Conservation (phyloP, 2,888 invertebrate genomes). For the Celastrina argiolus region DNA sequence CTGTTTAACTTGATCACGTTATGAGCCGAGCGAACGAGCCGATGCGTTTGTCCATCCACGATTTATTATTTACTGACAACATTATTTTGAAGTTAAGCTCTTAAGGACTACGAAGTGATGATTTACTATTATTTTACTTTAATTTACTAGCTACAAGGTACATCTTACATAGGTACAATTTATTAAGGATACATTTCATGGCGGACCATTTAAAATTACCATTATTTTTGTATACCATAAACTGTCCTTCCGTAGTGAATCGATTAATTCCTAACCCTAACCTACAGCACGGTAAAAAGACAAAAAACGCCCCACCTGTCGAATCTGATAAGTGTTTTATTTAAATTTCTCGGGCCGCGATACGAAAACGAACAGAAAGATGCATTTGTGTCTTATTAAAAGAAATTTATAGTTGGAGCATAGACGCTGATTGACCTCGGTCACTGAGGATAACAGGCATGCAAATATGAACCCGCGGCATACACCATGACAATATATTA, state of each 20-base stretch:
- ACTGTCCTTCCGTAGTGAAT: constrained; percentile 53
- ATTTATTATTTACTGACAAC: neutral
- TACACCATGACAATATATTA: constrained; percentile 17
- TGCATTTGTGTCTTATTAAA: constrained; percentile 78
- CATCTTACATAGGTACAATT: neutral
- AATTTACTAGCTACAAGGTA: neutral
- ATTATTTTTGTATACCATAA: constrained; percentile 19
- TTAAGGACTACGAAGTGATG: too few relatives aligned
- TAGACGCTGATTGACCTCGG: constrained; percentile 75
- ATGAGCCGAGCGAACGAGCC: constrained; percentile 3
- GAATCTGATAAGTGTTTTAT: constrained; percentile 77
- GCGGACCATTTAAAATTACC: constrained; percentile 2
- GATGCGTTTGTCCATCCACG: neutral
- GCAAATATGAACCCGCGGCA: constrained; percentile 48
- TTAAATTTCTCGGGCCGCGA: constrained; percentile 73
- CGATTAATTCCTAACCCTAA: constrained; percentile 74
- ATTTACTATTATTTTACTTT: neutral
- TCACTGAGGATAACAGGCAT: constrained; percentile 64
- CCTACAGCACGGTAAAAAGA: constrained; percentile 74
- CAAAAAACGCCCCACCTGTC: constrained; percentile 70
- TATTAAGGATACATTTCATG: neutral
- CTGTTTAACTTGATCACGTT: constrained; percentile 26
- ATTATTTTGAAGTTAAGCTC: neutral
- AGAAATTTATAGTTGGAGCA: constrained; percentile 75
- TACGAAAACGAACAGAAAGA: constrained; percentile 69